phyloP scores from a whole-genome alignment of 2,888 invertebrate genomes.

The Euplagia quadripunctaria region DNA sequence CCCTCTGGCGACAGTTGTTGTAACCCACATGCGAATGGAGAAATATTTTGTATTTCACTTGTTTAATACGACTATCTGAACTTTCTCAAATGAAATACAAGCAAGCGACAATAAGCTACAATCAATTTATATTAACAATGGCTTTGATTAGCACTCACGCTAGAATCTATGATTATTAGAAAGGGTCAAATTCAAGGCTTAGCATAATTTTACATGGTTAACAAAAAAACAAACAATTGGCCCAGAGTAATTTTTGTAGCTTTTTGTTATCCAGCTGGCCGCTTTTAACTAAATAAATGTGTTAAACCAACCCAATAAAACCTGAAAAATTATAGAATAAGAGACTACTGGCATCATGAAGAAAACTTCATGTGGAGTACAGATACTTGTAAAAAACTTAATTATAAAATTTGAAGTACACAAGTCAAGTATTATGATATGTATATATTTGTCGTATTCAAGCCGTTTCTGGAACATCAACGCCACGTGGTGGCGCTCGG shows the following conservation, averaged over 20 bases:
- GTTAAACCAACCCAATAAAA: background rate
- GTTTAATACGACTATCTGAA: background rate
- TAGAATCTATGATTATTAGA: too few species aligned
- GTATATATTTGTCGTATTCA: too few species aligned
- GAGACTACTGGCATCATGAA: background rate
- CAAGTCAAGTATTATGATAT: too few species aligned
- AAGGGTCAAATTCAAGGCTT: background rate
- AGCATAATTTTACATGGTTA: background rate
- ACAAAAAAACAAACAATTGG: background rate
- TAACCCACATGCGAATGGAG: constrained; percentile 51
- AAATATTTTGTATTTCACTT: constrained; percentile 32
- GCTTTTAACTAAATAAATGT: background rate
- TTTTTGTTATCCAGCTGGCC: background rate
- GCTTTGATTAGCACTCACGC: too few species aligned
- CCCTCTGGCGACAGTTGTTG: constrained; percentile 53
- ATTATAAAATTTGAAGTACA: too few species aligned
- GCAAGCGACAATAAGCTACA: too few species aligned
- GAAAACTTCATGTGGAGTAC: background rate
- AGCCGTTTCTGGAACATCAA: too few species aligned
- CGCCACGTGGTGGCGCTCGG: too few species aligned
- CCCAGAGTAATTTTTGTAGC: background rate
- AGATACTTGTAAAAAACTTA: too few species aligned
- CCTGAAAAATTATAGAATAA: background rate
- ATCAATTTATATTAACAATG: too few species aligned
- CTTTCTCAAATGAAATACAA: too few species aligned